These are phyloP conservation scores for Aspidiotus rigidus DNA, from an alignment of 2,888 invertebrate genomes.

Conservation along the genomic window DNA sequence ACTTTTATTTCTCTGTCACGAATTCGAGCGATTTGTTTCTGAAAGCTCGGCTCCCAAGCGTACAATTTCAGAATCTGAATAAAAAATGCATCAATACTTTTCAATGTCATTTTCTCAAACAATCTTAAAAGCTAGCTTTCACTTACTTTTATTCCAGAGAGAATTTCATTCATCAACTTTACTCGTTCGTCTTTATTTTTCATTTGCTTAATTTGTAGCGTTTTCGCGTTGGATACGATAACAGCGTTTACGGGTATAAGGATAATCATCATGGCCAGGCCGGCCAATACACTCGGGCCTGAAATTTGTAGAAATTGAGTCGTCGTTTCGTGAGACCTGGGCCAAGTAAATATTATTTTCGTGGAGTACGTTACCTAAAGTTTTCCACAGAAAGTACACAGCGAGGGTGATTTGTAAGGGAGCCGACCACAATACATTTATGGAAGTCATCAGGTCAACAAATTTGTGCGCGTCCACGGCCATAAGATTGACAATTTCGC, in stretches of 20 bases:
- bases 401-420: conserved; percentile 50
- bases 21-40: conserved; percentile 49
- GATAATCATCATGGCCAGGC: conserved; percentile 48
- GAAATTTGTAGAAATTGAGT: conserved; percentile 37
- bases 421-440: conserved; percentile 47
- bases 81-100: background rate
- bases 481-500: conserved; percentile 49
- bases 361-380: conserved; percentile 40
- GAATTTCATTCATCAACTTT: conserved; percentile 42
- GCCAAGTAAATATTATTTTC: background rate
- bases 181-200: conserved; percentile 50
- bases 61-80: conserved; percentile 51
- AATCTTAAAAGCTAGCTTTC: background rate
- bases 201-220: conserved; percentile 48
- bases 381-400: conserved; percentile 47
- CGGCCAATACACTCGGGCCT: conserved; percentile 53
- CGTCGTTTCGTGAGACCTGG: too few relatives aligned
- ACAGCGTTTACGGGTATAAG: conserved; percentile 49
- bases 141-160: conserved; percentile 38
- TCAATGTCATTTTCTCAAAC: background rate
- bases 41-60: conserved; percentile 55
- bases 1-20: conserved; percentile 51
- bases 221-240: conserved; percentile 46
- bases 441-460: conserved; percentile 44
- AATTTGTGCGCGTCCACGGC: conserved; percentile 47